These are phyloP conservation scores for Silurus meridionalis DNA, from an alignment of 2,113 vertebrate genomes.

Conservation along the genomic window DNA sequence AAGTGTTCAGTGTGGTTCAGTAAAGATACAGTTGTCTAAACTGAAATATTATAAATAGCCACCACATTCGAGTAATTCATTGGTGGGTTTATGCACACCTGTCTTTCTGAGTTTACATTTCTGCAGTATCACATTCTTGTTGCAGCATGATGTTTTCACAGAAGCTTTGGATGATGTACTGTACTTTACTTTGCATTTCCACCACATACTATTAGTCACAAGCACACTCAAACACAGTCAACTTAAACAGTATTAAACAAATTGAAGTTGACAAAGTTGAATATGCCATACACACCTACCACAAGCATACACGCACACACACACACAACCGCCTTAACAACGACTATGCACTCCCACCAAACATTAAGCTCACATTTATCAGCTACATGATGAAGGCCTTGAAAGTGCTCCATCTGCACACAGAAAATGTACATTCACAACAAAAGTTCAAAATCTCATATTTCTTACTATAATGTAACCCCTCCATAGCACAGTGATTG, in stretches of 20 bases:
- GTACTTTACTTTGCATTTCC: background rate
- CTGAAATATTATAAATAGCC: background rate
- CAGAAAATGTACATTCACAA: constrained; percentile 46
- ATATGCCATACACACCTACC: constrained; percentile 11
- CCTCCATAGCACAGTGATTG: constrained; percentile 24
- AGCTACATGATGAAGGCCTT: constrained; percentile 45
- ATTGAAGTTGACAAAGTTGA: constrained; percentile 28
- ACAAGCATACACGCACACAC: background rate
- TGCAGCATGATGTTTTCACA: constrained; percentile 35
- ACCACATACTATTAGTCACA: constrained; percentile 40
- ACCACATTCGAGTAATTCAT: background rate
- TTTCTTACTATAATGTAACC: background rate
- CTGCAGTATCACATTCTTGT: background rate
- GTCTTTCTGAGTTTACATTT: constrained; percentile 6
- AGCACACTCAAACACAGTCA: constrained; percentile 38
- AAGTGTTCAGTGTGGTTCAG: background rate
- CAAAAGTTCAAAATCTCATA: constrained; percentile 2
- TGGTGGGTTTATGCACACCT: background rate
- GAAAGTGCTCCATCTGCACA: constrained; percentile 3
- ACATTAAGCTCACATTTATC: constrained; percentile 25
- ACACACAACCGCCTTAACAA: background rate
- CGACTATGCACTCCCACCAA: constrained; percentile 15
- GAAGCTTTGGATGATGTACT: constrained; percentile 40
- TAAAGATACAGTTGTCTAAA: background rate
- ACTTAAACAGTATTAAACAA: constrained; percentile 44